phyloP scores from a whole-genome alignment of 2,888 invertebrate genomes.

The Sabatieria punctata region DNA sequence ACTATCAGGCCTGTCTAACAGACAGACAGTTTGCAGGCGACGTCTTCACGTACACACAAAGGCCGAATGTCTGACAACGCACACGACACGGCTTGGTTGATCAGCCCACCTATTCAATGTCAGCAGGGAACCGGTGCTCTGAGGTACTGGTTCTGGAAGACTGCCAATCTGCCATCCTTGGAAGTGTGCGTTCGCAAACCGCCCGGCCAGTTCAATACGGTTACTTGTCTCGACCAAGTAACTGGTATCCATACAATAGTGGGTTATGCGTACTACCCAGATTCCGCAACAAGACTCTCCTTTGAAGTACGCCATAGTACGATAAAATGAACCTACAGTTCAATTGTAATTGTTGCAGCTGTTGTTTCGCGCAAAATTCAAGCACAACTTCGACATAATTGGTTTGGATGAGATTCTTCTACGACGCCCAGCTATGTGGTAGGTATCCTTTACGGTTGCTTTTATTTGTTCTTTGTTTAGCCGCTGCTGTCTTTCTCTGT shows the following conservation, averaged over 20 bases:
- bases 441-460: no score
- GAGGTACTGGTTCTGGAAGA: slow-evolving; percentile 26
- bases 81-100: slow-evolving; percentile 17
- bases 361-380: slow-evolving; percentile 20
- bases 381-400: slow-evolving; percentile 18
- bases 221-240: slow-evolving; percentile 22
- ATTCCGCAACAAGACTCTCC: slow-evolving; percentile 22
- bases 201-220: slow-evolving; percentile 22
- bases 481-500: no score
- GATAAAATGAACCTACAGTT: no score
- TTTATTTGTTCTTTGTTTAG: no score
- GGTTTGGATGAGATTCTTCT: slow-evolving; percentile 23
- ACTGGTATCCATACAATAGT: slow-evolving; percentile 20
- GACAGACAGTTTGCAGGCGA: slow-evolving; percentile 14
- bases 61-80: slow-evolving; percentile 12
- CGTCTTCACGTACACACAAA: slow-evolving; percentile 16
- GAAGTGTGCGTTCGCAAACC: slow-evolving; percentile 22
- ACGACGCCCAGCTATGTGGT: slow-evolving; percentile 23
- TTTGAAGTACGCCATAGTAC: no score
- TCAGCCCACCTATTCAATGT: slow-evolving; percentile 20
- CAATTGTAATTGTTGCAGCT: slow-evolving; percentile 13
- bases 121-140: slow-evolving; percentile 21
- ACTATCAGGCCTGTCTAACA: no score
- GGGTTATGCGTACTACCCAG: slow-evolving; percentile 20
- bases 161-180: slow-evolving; percentile 17